Percentiles rank a stretch among this genome's conserved stretches.
Evolutionary conservation across 2,113 vertebrate genomes (phyloP).

Genomic region (Callithrix jacchus): DNA sequence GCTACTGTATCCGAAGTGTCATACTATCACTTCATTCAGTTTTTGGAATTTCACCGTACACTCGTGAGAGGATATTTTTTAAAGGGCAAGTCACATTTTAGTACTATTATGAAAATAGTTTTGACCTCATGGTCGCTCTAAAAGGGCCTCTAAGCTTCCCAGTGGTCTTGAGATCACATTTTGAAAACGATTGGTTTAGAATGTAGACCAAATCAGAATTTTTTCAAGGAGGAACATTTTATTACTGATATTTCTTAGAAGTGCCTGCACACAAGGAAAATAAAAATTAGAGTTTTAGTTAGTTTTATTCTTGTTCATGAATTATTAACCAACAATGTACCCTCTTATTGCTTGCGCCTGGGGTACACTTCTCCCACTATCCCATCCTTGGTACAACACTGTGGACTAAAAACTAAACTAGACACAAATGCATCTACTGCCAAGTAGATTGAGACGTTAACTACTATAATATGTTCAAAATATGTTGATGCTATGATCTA

Average conservation of each 20-base stretch:
- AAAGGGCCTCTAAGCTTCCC: not conserved
- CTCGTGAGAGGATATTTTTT: not conserved
- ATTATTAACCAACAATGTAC: not conserved
- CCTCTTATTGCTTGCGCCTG: not conserved
- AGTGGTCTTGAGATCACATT: not conserved
- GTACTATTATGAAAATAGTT: not conserved
- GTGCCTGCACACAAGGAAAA: not conserved
- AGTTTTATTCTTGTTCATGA: constrained; percentile 8
- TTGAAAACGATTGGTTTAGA: not conserved
- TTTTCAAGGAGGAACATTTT: not conserved
- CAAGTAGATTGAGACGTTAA: not conserved
- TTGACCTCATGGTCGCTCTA: not conserved
- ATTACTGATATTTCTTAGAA: not conserved
- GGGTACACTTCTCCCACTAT: not conserved
- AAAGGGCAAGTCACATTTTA: not conserved
- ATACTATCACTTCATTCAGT: not conserved
- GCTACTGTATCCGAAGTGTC: not conserved
- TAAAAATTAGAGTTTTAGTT: not conserved
- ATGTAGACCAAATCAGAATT: not conserved
- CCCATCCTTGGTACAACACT: not conserved
- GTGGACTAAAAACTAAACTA: not conserved
- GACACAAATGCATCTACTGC: not conserved
- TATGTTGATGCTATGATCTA: not conserved
- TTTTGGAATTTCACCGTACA: not conserved
- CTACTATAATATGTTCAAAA: not conserved